phyloP scores from a whole-genome alignment of 2,113 vertebrate genomes.

The Oncorhynchus kisutch region DNA sequence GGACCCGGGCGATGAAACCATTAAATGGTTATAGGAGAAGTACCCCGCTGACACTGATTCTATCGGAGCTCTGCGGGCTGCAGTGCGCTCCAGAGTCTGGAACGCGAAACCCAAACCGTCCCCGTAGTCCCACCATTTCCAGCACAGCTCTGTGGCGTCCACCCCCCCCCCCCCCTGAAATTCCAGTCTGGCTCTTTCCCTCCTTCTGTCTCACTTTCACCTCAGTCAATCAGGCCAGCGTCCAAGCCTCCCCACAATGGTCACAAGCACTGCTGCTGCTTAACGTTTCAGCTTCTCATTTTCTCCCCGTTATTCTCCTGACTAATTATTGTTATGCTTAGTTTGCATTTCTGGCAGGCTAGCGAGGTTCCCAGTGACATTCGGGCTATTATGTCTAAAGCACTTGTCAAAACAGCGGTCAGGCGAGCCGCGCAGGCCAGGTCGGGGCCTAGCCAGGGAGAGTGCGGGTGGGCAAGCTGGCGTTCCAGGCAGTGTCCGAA shows the following conservation, averaged over 20 bases:
- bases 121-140: constrained; percentile 32
- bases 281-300: too few species aligned
- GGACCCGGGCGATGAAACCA: constrained; percentile 35
- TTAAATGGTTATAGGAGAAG: constrained; percentile 58
- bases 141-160: constrained; percentile 30
- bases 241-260: too few species aligned
- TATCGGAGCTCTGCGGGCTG: constrained; percentile 41
- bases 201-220: too few species aligned
- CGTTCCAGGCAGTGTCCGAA: constrained; percentile 48
- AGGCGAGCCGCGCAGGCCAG: constrained; percentile 45
- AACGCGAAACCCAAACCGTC: constrained; percentile 28
- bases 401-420: constrained; percentile 71
- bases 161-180: constrained; percentile 32
- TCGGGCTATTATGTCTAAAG: constrained; percentile 63
- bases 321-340: constrained; percentile 76
- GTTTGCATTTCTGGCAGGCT: constrained; percentile 68
- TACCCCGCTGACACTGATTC: constrained; percentile 51
- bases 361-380: constrained; percentile 60
- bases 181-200: constrained; percentile 34
- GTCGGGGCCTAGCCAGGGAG: constrained; percentile 7
- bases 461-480: too few species aligned
- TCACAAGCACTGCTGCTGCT: too few species aligned
- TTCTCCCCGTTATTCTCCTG: constrained; percentile 43
- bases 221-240: too few species aligned
- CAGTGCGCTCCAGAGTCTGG: background rate